phyloP scores from a whole-genome alignment of 2,797 vertebrate genomes.

The Simalia tracyae region DNA sequence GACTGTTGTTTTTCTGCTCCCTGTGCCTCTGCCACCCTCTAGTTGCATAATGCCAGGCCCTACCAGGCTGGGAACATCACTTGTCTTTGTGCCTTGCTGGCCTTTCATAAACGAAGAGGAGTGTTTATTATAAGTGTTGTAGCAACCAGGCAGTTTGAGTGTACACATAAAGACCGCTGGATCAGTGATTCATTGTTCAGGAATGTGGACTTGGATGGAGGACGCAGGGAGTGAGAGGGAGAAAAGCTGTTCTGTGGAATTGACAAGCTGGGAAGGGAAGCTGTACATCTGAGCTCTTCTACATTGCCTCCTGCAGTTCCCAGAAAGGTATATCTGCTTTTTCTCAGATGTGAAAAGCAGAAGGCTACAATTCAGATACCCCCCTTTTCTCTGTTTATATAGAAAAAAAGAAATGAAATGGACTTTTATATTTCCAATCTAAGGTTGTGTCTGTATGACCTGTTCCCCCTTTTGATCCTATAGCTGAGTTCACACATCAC shows the following conservation, averaged over 20 bases:
- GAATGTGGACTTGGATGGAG: conserved; percentile 51
- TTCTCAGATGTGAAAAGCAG: not conserved
- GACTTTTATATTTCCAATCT: not conserved
- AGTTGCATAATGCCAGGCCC: not conserved
- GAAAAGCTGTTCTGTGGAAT: not conserved
- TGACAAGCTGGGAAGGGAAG: conserved; percentile 7
- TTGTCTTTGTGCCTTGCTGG: conserved; percentile 46
- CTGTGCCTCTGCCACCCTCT: not conserved
- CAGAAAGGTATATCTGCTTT: not conserved
- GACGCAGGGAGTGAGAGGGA: not conserved
- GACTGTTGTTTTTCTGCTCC: not conserved
- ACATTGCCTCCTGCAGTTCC: not conserved
- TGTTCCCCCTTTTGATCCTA: not conserved
- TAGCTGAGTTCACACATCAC: not conserved
- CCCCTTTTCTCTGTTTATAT: not conserved
- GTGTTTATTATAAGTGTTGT: conserved; percentile 69
- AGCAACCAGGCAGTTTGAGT: conserved; percentile 59
- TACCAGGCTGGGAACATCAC: conserved; percentile 43
- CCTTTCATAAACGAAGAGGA: conserved; percentile 50
- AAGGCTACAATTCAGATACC: no score
- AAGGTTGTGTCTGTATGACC: not conserved
- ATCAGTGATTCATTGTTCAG: conserved; percentile 60
- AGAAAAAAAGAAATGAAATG: not conserved
- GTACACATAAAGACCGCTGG: conserved; percentile 36
- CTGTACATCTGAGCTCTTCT: not conserved